These are phyloP conservation scores for Antechinus flavipes DNA, from an alignment of 2,113 vertebrate species.

Conservation along the genomic window DNA sequence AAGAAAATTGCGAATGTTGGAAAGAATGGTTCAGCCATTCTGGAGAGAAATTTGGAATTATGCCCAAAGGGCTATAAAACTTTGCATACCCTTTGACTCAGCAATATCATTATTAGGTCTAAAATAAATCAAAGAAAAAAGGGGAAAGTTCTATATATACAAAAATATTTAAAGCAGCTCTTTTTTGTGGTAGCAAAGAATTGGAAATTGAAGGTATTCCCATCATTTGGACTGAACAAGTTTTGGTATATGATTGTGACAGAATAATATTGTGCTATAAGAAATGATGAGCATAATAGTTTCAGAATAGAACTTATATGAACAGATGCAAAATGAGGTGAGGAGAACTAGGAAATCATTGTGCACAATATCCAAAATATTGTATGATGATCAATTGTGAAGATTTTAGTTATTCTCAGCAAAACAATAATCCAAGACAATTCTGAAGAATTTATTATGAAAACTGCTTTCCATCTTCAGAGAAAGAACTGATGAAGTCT, in stretches of 20 bases:
- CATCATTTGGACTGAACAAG: background rate
- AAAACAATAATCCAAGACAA: background rate
- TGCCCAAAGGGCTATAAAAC: background rate
- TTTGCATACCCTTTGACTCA: too few species aligned
- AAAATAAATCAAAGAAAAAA: background rate
- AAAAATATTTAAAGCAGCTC: background rate
- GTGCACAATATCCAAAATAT: background rate
- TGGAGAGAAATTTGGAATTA: background rate
- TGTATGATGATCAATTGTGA: background rate
- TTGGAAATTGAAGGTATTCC: background rate
- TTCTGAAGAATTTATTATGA: background rate
- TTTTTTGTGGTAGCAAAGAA: background rate
- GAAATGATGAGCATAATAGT: background rate
- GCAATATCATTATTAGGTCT: background rate
- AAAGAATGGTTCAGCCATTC: background rate
- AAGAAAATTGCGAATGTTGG: background rate
- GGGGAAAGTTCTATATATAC: too few species aligned
- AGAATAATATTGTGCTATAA: background rate
- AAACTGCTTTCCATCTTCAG: background rate
- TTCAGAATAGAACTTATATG: background rate
- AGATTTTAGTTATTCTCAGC: background rate
- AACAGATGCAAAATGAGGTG: background rate
- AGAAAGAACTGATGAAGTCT: background rate
- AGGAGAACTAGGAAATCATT: background rate
- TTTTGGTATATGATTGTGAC: background rate